These are phyloP conservation scores for Vimba vimba DNA, from an alignment of 2,113 vertebrate genomes.

Conservation along the genomic window DNA sequence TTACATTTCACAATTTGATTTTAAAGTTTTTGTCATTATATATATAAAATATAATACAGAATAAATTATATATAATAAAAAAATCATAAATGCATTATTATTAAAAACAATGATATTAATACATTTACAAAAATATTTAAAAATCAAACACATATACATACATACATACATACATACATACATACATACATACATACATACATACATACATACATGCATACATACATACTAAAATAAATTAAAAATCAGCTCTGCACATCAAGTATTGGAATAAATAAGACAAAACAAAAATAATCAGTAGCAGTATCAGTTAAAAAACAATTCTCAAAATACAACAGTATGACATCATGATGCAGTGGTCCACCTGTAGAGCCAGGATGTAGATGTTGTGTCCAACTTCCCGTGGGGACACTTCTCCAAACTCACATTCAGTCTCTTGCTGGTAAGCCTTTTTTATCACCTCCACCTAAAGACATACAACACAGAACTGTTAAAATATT, in stretches of 20 bases:
- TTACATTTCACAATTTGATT: background rate
- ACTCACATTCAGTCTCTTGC: slow-evolving; percentile 90
- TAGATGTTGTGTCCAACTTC: slow-evolving; percentile 99
- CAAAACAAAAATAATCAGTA: background rate
- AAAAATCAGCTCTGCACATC: background rate
- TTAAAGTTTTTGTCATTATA: background rate
- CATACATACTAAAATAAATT: too few species aligned
- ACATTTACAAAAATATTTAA: too few species aligned
- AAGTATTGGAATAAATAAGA: background rate
- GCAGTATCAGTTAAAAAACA: background rate
- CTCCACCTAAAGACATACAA: slow-evolving; percentile 79
- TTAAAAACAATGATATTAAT: too few species aligned
- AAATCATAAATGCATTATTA: too few species aligned
- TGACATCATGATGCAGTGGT: background rate
- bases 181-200: too few species aligned
- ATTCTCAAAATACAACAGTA: background rate
- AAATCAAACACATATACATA: too few species aligned
- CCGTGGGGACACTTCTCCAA: slow-evolving; percentile 85
- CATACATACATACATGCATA: too few species aligned
- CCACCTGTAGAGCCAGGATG: slow-evolving; percentile 93
- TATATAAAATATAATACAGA: too few species aligned
- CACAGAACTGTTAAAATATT: background rate
- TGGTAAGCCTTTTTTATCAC: slow-evolving; percentile 95
- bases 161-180: too few species aligned
- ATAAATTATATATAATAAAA: background rate